Conservation (phyloP, 30 jellyfish, hydroid and myxozoan genomes). For the Haliclystus octoradiatus region DNA sequence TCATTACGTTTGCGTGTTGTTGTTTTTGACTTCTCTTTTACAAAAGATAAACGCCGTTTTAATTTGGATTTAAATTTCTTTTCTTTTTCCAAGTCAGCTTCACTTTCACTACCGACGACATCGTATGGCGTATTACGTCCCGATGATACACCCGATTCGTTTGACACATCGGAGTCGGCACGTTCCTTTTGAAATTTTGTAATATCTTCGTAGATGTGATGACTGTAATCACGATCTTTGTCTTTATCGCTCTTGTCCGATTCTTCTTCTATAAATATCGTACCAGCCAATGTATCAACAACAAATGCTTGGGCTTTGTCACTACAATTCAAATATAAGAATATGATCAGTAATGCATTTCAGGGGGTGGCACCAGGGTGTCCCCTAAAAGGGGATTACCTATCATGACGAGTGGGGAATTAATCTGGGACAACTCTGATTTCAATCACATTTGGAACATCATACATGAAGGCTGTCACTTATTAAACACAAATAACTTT, state of each 20-base stretch:
- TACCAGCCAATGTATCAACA: slow-evolving; percentile 36
- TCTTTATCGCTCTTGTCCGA: too few relatives aligned
- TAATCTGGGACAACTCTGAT: too few relatives aligned
- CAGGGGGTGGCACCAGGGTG: not conserved
- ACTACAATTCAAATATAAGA: slow-evolving; percentile 1
- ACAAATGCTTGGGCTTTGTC: slow-evolving; percentile 53
- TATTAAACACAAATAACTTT: too few relatives aligned
- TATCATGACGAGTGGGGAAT: too few relatives aligned
- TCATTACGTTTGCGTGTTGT: slow-evolving; percentile 4
- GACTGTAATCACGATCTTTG: not conserved
- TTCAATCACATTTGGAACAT: too few relatives aligned
- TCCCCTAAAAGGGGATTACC: too few relatives aligned
- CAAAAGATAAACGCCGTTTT: slow-evolving; percentile 35
- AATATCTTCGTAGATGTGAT: slow-evolving; percentile 31
- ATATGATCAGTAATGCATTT: not conserved
- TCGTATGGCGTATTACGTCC: slow-evolving; percentile 22
- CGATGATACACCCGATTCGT: slow-evolving; percentile 23
- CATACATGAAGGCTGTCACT: too few relatives aligned
- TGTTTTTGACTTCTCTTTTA: slow-evolving; percentile 16
- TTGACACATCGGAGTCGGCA: slow-evolving; percentile 28
- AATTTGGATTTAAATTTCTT: slow-evolving; percentile 5
- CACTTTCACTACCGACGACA: slow-evolving; percentile 2
- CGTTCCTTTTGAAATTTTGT: slow-evolving; percentile 11
- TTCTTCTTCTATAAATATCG: slow-evolving; percentile 43
- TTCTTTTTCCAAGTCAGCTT: slow-evolving; percentile 1